phyloP scores from a whole-genome alignment of 2,113 vertebrate genomes.

The Octodon degus region DNA sequence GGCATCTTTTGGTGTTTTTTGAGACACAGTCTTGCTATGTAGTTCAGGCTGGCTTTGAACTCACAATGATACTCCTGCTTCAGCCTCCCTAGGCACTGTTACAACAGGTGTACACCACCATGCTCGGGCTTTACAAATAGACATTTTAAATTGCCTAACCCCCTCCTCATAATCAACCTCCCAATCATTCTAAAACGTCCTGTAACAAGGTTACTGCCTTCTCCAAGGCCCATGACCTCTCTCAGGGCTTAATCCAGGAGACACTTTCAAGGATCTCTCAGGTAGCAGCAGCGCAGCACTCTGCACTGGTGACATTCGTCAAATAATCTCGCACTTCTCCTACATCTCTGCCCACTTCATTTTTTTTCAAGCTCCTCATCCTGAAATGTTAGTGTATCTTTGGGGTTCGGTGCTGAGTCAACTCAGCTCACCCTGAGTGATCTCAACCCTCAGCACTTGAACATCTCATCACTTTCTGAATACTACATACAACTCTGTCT shows the following conservation, averaged over 20 bases:
- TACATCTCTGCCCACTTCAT: not conserved
- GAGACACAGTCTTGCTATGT: not conserved
- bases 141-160: not conserved
- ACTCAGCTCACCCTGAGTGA: not conserved
- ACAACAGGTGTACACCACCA: not conserved
- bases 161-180: not conserved
- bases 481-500: conserved; percentile 1
- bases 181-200: not conserved
- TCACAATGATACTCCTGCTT: not conserved
- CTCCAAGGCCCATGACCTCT: not conserved
- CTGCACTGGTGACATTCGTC: not conserved
- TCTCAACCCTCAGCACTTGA: conserved; percentile 5
- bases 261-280: not conserved
- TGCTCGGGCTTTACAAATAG: not conserved
- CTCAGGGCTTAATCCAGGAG: not conserved
- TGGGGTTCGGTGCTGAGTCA: not conserved
- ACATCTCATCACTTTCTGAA: conserved; percentile 45
- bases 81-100: not conserved
- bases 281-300: not conserved
- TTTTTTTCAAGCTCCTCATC: not conserved
- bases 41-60: not conserved
- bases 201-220: not conserved
- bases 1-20: not conserved
- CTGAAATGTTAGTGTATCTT: not conserved
- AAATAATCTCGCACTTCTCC: not conserved